Base-by-base conservation (phyloP, 2,113 vertebrate species). In the Aptenodytes forsteri region DNA sequence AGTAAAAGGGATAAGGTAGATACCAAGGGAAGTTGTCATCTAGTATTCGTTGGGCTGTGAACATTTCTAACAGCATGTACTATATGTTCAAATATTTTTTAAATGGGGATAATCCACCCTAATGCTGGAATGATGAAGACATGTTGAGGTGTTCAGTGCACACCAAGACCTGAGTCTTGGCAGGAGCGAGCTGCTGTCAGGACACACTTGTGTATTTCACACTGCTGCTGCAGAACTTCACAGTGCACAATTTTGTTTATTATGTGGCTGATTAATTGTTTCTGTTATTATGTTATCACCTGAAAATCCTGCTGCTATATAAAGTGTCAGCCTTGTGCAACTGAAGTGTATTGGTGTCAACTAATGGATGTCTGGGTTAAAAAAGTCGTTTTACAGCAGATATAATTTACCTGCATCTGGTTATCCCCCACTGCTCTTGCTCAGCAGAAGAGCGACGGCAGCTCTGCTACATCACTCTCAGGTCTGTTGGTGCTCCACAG, bases 221-320 rank as follows among this genome's bases (percentile, higher is more conserved):
- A 23, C 26, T 56, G 47, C 47, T 81, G 76, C 71, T 55, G 62
- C 54, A 42, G 55, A 82, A 81, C 78, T 83, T 90, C 59, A 34
- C 61, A 50, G 66, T 14, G 64, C 66, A 75, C 8, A 32, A 6
- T 96, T 97, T 97, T 96, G 95, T 93, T 97, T 91, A 86, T 93
- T 89, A 87, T 50, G 29, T 81, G 82, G 93, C 93, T 98, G 90
- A 97, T 97, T 94, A 97, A 96, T 94, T 91, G 26, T 88, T 87
- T 64, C 81, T 91, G 18, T 77, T 96, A 96, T 89, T 95, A 83
- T 67, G 46, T 91, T 87, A 75, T 85, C 79, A n/a, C 75, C 65
- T 88, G 71, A 58, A 91, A 97, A 83, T 67, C 75, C 76, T 83
- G 61, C 85, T 98, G 92, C 73, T 94, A 47, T 82, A n/a, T 44